These are phyloP conservation scores for Eristalis intricaria DNA, from an alignment of 2,888 invertebrate genomes.

Conservation along the genomic window DNA sequence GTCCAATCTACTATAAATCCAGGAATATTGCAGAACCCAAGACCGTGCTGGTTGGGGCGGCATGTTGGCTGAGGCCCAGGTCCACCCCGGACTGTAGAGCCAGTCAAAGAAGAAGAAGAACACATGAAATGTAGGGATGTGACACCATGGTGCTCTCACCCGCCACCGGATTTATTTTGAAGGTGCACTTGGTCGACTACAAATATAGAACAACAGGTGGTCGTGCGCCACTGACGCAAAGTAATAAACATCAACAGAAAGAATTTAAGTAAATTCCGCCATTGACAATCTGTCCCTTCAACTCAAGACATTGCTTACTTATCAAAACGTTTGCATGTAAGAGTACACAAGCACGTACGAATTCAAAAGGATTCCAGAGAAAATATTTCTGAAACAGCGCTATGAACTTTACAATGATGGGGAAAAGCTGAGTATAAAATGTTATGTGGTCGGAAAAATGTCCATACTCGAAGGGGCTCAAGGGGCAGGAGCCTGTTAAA, in stretches of 20 bases:
- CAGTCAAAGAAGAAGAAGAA: too few relatives aligned
- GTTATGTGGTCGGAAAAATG: conserved; percentile 38
- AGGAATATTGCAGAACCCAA: too few relatives aligned
- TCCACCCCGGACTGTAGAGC: too few relatives aligned
- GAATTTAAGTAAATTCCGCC: not conserved
- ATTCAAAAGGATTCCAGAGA: conserved; percentile 6
- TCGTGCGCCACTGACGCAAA: not conserved
- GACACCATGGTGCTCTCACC: too few relatives aligned
- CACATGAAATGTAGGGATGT: too few relatives aligned
- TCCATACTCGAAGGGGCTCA: conserved; percentile 8
- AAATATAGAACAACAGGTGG: not conserved
- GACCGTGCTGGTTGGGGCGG: too few relatives aligned
- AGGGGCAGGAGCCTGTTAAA: not conserved
- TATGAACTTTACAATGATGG: not conserved
- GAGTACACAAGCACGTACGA: not conserved
- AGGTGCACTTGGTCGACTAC: not conserved
- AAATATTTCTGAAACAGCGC: conserved; percentile 3
- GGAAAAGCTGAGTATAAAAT: conserved; percentile 1
- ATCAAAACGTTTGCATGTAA: not conserved
- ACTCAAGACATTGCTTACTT: not conserved
- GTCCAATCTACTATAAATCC: too few relatives aligned
- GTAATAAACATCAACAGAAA: not conserved
- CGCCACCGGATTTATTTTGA: too few relatives aligned
- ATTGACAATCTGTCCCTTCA: not conserved
- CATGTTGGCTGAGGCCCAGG: too few relatives aligned